Percentiles rank a stretch among this genome's conserved stretches.
Evolutionary conservation across 1,140 invertebrate genomes (phyloP).

Genomic region (Asbolus verrucosus): DNA sequence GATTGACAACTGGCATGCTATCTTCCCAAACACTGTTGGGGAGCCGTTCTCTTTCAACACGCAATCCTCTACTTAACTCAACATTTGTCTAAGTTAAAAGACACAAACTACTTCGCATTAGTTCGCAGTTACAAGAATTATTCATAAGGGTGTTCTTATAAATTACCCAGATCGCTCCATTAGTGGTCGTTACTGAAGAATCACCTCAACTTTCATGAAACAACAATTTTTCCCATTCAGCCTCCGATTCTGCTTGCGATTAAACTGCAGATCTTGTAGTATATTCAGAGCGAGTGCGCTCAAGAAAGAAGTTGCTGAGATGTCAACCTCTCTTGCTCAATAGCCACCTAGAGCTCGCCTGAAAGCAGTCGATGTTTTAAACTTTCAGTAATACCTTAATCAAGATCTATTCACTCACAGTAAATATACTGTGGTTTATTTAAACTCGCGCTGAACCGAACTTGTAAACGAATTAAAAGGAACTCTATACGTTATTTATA

Average conservation of each 20-base stretch:
- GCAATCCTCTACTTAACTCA: slow-evolving; percentile 44
- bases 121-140: slow-evolving; percentile 43
- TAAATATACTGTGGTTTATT: slow-evolving; percentile 6
- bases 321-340: slow-evolving; percentile 10
- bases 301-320: slow-evolving; percentile 19
- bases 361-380: background rate
- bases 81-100: slow-evolving; percentile 47
- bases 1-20: slow-evolving; percentile 36
- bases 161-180: slow-evolving; percentile 34
- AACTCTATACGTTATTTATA: slow-evolving; percentile 41
- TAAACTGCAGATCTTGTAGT: background rate
- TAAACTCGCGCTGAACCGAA: slow-evolving; percentile 25
- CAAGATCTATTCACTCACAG: background rate
- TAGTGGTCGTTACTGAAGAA: slow-evolving; percentile 32
- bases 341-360: background rate
- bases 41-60: slow-evolving; percentile 36
- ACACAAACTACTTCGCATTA: slow-evolving; percentile 41
- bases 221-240: too few relatives aligned
- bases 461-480: slow-evolving; percentile 43
- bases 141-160: slow-evolving; percentile 39
- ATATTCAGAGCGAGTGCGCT: slow-evolving; percentile 16
- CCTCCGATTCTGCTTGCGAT: too few relatives aligned
- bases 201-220: slow-evolving; percentile 19
- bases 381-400: slow-evolving; percentile 14
- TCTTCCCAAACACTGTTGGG: slow-evolving; percentile 30